phyloP scores from a whole-genome alignment of 2,113 vertebrate species.

The Anser brachyrhynchus region DNA sequence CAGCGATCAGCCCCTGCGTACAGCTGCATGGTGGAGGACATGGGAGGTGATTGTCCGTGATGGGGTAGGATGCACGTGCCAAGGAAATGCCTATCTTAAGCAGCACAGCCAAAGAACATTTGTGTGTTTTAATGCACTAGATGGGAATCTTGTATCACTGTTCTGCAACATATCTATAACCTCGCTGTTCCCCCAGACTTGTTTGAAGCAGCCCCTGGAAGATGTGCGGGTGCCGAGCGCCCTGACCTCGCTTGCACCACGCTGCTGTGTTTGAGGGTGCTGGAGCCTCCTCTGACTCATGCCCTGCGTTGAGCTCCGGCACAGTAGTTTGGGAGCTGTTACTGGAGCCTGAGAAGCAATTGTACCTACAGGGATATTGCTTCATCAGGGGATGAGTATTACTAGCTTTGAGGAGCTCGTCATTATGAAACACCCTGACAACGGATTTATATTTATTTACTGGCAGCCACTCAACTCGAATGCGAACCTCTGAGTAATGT shows the following conservation, averaged over 20 bases:
- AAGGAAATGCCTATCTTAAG: not conserved
- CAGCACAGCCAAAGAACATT: not conserved
- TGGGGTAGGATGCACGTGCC: not conserved
- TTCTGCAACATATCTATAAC: not conserved
- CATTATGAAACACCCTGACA: slow-evolving; percentile 43
- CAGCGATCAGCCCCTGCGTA: not conserved
- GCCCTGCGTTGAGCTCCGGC: not conserved
- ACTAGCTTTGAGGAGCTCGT: not conserved
- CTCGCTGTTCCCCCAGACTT: not conserved
- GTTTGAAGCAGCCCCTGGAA: not conserved
- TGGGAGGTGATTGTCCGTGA: not conserved
- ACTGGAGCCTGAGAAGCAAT: not conserved
- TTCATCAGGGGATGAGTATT: not conserved
- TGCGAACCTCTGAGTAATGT: not conserved
- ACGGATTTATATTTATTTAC: slow-evolving; percentile 52
- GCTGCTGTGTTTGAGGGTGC: rapidly evolving
- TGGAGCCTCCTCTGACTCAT: not conserved
- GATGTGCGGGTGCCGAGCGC: not conserved
- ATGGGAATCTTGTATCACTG: not conserved
- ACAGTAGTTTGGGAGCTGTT: not conserved
- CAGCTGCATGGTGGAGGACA: not conserved
- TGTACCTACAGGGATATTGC: slow-evolving; percentile 7
- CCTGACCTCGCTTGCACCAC: not conserved
- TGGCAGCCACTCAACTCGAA: not conserved
- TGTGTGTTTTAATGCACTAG: not conserved